These are phyloP conservation scores for Sinonovacula constricta DNA, from an alignment of 1,140 invertebrate species.

Conservation along the genomic window DNA sequence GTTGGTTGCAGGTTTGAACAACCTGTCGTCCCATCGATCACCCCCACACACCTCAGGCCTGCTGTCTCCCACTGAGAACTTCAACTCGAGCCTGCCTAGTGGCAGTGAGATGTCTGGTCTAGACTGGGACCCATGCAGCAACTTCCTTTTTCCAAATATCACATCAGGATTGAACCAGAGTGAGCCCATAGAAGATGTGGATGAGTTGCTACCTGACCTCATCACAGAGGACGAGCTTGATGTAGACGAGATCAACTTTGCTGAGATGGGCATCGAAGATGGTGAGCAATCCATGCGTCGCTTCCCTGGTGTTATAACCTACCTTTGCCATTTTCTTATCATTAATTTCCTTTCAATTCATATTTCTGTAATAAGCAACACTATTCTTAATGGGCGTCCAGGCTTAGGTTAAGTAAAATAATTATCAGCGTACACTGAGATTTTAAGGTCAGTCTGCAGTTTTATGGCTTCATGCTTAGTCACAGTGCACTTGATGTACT, in stretches of 20 bases:
- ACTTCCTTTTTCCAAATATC: conserved; percentile 64
- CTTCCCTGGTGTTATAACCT: neutral
- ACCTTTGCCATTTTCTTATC: no score
- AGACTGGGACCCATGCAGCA: conserved; percentile 56
- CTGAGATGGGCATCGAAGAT: conserved; percentile 61
- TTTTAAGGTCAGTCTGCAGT: no score
- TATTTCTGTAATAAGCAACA: no score
- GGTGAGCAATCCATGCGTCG: conserved; percentile 32
- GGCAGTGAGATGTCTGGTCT: conserved; percentile 31
- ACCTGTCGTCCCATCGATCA: conserved; percentile 18
- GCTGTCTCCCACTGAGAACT: conserved; percentile 47
- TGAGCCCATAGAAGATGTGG: conserved; percentile 53
- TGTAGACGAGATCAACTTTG: conserved; percentile 58
- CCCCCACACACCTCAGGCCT: conserved; percentile 35
- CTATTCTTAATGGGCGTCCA: no score
- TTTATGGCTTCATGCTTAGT: no score
- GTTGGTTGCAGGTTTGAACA: neutral
- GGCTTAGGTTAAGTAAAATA: no score
- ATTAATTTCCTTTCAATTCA: no score
- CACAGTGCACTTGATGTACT: no score
- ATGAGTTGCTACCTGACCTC: conserved; percentile 61
- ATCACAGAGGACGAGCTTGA: conserved; percentile 61
- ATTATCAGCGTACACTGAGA: no score
- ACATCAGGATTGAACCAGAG: conserved; percentile 50
- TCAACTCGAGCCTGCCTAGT: conserved; percentile 50